A percentile compares a stretch with the other conserved stretches of the same genome.
Evolutionary conservation across 2,113 vertebrate genomes (phyloP).

Genomic region (Entelurus aequoreus): DNA sequence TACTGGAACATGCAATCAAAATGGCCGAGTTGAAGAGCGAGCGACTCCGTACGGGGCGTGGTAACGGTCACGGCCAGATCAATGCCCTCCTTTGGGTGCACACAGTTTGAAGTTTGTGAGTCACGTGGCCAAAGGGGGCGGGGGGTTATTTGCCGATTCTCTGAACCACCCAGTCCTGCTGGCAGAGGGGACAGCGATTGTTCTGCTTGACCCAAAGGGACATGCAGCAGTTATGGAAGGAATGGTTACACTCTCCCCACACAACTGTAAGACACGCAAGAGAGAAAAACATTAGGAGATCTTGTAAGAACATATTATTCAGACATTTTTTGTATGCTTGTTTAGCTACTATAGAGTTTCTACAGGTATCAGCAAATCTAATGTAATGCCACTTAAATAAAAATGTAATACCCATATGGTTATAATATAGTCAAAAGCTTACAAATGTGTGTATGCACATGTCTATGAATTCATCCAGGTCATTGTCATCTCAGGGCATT

Average conservation of each 20-base stretch:
- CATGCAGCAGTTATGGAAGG: slow-evolving; percentile 99
- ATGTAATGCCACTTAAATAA: too few relatives aligned
- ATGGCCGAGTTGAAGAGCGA: slow-evolving; percentile 19
- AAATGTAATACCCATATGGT: too few relatives aligned
- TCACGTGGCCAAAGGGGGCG: slow-evolving; percentile 1
- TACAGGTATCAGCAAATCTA: too few relatives aligned
- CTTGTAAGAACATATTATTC: too few relatives aligned
- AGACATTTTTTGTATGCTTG: too few relatives aligned
- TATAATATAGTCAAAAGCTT: too few relatives aligned
- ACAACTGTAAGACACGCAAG: slow-evolving; percentile 75
- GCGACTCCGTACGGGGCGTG: slow-evolving; percentile 17
- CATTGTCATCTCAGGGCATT: too few relatives aligned
- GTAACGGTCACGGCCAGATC: slow-evolving; percentile 29
- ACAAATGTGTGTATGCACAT: too few relatives aligned
- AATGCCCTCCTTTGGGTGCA: slow-evolving; percentile 19
- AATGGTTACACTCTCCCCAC: slow-evolving; percentile 99
- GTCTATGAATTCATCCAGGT: too few relatives aligned
- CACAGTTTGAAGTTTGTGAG: slow-evolving; percentile 10
- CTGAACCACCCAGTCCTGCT: slow-evolving; percentile 99
- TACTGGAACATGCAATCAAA: slow-evolving; percentile 46
- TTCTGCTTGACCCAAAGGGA: slow-evolving; percentile 99
- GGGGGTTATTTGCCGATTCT: slow-evolving; percentile 91
- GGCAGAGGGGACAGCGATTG: slow-evolving; percentile 97
- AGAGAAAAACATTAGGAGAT: neutral
- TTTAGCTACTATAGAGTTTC: too few relatives aligned